These are phyloP conservation scores for Apotomis betuletana DNA, from an alignment of 2,888 invertebrate genomes.

Conservation along the genomic window DNA sequence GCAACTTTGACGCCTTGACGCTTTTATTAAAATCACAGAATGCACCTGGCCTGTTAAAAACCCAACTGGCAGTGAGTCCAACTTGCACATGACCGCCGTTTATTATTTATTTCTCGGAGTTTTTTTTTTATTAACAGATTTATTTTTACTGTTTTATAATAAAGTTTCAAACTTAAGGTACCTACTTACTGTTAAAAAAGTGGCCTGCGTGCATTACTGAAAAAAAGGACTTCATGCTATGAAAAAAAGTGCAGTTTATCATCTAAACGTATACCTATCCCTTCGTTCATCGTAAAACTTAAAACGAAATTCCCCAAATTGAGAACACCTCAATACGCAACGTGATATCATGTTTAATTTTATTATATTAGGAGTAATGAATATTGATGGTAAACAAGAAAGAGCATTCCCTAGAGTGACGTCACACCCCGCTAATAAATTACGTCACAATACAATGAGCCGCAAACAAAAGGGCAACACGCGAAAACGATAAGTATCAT, in stretches of 20 bases:
- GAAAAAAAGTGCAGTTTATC: background rate
- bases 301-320: background rate
- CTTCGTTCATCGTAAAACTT: background rate
- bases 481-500: background rate
- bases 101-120: too few relatives aligned
- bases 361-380: slow-evolving; percentile 31
- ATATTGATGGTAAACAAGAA: slow-evolving; percentile 39
- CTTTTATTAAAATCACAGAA: too few relatives aligned
- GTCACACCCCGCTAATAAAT: slow-evolving; percentile 39
- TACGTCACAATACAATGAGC: slow-evolving; percentile 34
- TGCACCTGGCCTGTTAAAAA: too few relatives aligned
- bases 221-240: too few relatives aligned
- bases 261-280: background rate
- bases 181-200: too few relatives aligned
- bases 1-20: too few relatives aligned
- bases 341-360: slow-evolving; percentile 30
- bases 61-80: too few relatives aligned
- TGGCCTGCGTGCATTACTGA: too few relatives aligned
- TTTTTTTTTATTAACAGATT: too few relatives aligned
- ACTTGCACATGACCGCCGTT: too few relatives aligned
- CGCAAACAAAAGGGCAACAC: slow-evolving; percentile 18
- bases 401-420: slow-evolving; percentile 34
- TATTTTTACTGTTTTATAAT: too few relatives aligned
- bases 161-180: too few relatives aligned
- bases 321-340: background rate